Conservation (phyloP, 2,888 invertebrate genomes). For the Agriopis leucophaearia region DNA sequence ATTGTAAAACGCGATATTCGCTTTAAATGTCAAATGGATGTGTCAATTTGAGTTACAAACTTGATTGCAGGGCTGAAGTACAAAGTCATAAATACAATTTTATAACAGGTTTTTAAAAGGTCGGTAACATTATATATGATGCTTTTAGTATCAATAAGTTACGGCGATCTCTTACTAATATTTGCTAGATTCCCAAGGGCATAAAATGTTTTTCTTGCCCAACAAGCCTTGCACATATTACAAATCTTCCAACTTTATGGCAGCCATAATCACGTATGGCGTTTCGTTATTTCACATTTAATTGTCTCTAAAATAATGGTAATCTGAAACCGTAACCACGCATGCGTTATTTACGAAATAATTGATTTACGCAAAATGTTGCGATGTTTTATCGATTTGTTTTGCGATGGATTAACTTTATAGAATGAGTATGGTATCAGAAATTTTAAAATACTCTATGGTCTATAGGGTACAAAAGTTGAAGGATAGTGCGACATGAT, state of each 20-base stretch:
- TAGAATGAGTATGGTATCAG: background rate
- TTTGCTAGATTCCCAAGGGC: background rate
- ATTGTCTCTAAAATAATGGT: slow-evolving; percentile 11
- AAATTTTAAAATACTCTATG: too few relatives aligned
- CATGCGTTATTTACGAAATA: background rate
- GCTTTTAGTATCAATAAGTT: too few relatives aligned
- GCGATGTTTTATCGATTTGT: background rate
- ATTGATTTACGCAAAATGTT: slow-evolving; percentile 21
- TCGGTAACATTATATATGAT: too few relatives aligned
- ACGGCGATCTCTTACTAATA: too few relatives aligned
- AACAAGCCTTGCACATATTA: background rate
- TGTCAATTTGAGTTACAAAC: too few relatives aligned
- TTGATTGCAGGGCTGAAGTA: too few relatives aligned
- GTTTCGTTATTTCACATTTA: slow-evolving; percentile 16
- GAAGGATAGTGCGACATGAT: too few relatives aligned
- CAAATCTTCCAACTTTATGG: background rate
- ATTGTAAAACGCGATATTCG: too few relatives aligned
- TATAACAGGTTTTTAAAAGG: too few relatives aligned
- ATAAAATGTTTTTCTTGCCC: background rate
- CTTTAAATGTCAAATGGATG: too few relatives aligned
- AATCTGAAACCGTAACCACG: slow-evolving; percentile 8
- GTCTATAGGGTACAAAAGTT: too few relatives aligned
- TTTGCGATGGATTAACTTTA: background rate
- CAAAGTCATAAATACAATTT: too few relatives aligned
- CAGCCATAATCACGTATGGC: slow-evolving; percentile 7